Base-by-base conservation (phyloP, 2,113 vertebrate species). In the Thymallus thymallus region DNA sequence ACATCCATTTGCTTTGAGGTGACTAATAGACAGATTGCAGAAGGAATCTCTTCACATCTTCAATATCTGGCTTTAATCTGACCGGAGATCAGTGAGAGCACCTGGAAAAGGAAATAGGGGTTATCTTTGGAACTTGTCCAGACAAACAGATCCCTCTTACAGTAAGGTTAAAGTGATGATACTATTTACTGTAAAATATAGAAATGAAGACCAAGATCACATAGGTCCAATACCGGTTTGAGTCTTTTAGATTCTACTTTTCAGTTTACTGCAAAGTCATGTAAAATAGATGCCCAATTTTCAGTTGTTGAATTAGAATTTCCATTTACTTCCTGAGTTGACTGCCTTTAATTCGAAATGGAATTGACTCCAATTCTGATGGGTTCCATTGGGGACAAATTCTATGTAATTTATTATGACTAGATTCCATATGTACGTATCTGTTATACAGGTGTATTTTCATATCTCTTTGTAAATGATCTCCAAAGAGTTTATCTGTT, bases 381-480 rank as follows among this genome's bases (percentile, higher is more conserved):
- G 2, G 35, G 35, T 41, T 41, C 7, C 35, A 41, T 51, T 51
- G 73, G 62, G 71, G 14, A 46, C 35, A 79, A 83, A 81, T 84
- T 82, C 76, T 77, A 76, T 18, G 4, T 51, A 18, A 14, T 18
- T 75, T 67, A 70, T 82, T 74, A 70, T 71, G 75, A 86, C 69
- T 68, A 72, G 69, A 60, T 24, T 84, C 86, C 87, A 64, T 14
- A 23, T 12, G 70, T 60, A 23, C 5, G 70, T 60, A 91, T 91
- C 88, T 90, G 90, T 89, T 76, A 12, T 78, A 84, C 90, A 91
- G 88, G 90, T 89, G 90, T 64, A 83, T 81, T 80, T 81, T 79
- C 84, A 82, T 82, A 6, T 32, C 72, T 71, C 68, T 84, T 81
- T 85, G 88, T 83, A 77, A 82, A 82, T 80, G 55, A 22, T 14